Evolutionary conservation across 2,113 vertebrate genomes (phyloP).

Genomic region (Danio rerio): GRCz12tu NC_133177.1:44010501-44011000

Average conservation of each 20-base stretch:
- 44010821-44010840: not conserved
- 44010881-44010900: not conserved
- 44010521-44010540: constrained; percentile 7
- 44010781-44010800: not conserved
- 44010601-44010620: constrained; percentile 45
- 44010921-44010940: too few species aligned
- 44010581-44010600: constrained; percentile 39
- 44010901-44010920: not conserved
- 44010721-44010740: constrained; percentile 8
- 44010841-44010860: not conserved
- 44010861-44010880: not conserved
- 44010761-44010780: constrained; percentile 21
- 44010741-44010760: constrained; percentile 19
- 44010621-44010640: constrained; percentile 38
- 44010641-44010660: constrained; percentile 9
- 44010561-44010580: constrained; percentile 9
- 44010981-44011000: too few species aligned
- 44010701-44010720: constrained; percentile 20
- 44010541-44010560: constrained; percentile 54
- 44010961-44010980: too few species aligned
- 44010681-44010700: constrained; percentile 39
- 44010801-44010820: constrained; percentile 14
- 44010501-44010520: constrained; percentile 22
- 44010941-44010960: too few species aligned
- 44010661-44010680: constrained; percentile 33